Evolutionary conservation across 2,888 invertebrate species (phyloP).

Genomic region (Nomada flava): DNA sequence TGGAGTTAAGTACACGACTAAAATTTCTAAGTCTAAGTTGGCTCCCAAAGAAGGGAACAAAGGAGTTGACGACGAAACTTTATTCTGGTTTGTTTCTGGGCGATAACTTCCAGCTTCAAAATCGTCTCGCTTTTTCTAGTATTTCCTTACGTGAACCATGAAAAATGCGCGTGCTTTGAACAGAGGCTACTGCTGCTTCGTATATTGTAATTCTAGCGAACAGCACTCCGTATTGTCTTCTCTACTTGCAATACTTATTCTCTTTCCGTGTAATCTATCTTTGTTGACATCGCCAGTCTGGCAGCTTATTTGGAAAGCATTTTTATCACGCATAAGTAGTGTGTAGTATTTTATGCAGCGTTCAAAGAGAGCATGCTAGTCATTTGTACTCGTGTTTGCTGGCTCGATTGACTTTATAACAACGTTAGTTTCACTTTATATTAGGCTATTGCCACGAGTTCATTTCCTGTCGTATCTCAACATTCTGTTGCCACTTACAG

Average conservation of each 20-base stretch:
- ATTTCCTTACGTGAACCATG: background rate
- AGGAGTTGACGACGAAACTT: slow-evolving; percentile 18
- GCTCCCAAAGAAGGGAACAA: slow-evolving; percentile 39
- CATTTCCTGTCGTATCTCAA: slow-evolving; percentile 45
- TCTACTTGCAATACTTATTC: too few relatives aligned
- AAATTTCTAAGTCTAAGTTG: slow-evolving; percentile 58
- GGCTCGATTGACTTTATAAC: slow-evolving; percentile 64
- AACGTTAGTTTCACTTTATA: slow-evolving; percentile 66
- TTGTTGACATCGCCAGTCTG: background rate
- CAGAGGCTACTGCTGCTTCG: too few relatives aligned
- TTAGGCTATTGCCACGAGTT: slow-evolving; percentile 56
- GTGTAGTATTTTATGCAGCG: slow-evolving; percentile 35
- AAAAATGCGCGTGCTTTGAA: too few relatives aligned
- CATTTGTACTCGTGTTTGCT: slow-evolving; percentile 27
- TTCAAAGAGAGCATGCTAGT: slow-evolving; percentile 2
- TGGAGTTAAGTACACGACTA: slow-evolving; percentile 63
- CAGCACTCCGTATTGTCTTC: too few relatives aligned
- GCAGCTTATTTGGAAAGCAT: too few relatives aligned
- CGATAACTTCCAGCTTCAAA: slow-evolving; percentile 5
- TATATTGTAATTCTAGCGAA: too few relatives aligned
- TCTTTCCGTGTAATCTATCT: background rate
- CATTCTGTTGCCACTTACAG: slow-evolving; percentile 13
- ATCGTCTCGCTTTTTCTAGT: slow-evolving; percentile 2
- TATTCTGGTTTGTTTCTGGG: background rate
- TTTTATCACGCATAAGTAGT: slow-evolving; percentile 33